Conservation (phyloP, 2,797 vertebrate genomes). For the Bovichtus variegatus region DNA sequence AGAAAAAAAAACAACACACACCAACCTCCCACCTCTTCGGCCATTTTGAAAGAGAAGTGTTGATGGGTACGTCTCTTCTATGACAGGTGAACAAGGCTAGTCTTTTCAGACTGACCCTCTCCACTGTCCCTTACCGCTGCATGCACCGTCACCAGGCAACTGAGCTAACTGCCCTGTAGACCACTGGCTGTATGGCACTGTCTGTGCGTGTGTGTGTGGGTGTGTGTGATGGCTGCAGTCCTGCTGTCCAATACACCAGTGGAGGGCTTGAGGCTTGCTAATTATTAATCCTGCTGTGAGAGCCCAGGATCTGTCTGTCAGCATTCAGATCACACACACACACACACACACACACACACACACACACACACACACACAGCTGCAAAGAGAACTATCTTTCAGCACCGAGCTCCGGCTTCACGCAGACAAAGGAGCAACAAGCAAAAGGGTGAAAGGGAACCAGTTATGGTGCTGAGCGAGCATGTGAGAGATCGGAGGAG, state of each 20-base stretch:
- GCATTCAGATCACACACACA: conserved; percentile 68
- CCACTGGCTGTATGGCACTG: conserved; percentile 52
- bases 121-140: conserved; percentile 59
- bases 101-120: conserved; percentile 72
- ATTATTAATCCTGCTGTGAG: conserved; percentile 86
- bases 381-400: conserved; percentile 60
- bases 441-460: conserved; percentile 39
- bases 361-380: conserved; percentile 37
- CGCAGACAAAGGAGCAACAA: conserved; percentile 51
- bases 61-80: conserved; percentile 70
- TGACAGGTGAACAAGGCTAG: conserved; percentile 75
- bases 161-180: conserved; percentile 59
- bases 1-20: conserved; percentile 66
- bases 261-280: conserved; percentile 82
- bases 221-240: conserved; percentile 51
- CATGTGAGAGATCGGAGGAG: conserved; percentile 4
- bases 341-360: conserved; percentile 39
- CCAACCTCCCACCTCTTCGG: conserved; percentile 73
- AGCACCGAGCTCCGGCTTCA: conserved; percentile 57
- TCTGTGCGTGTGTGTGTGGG: conserved; percentile 40
- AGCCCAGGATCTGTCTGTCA: conserved; percentile 80
- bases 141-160: conserved; percentile 79
- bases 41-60: conserved; percentile 76
- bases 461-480: conserved; percentile 28
- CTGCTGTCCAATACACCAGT: conserved; percentile 81